phyloP scores from a whole-genome alignment of 2,113 vertebrate species.

The Holacanthus passer region DNA sequence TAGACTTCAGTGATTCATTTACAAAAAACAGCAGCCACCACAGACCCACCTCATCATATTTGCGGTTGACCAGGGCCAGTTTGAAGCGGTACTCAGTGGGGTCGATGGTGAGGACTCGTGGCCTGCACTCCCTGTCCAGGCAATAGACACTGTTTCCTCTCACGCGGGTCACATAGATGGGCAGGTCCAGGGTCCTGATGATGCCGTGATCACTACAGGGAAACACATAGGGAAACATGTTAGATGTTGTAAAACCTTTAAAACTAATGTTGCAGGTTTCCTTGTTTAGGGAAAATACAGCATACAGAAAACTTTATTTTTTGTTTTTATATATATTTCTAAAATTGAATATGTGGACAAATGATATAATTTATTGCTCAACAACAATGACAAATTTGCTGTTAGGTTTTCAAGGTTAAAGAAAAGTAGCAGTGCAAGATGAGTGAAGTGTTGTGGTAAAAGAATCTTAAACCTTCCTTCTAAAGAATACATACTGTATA shows the following conservation, averaged over 20 bases:
- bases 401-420: not conserved
- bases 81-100: conserved; percentile 98
- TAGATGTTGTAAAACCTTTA: not conserved
- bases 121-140: conserved; percentile 94
- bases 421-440: not conserved
- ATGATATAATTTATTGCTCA: too few species aligned
- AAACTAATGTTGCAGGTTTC: conserved; percentile 1
- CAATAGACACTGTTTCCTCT: conserved; percentile 97
- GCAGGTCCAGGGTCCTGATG: conserved; percentile 96
- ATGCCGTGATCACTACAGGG: conserved; percentile 89
- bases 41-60: conserved; percentile 92
- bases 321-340: too few species aligned
- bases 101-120: conserved; percentile 95
- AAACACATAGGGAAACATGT: not conserved
- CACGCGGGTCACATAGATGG: conserved; percentile 96
- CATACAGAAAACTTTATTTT: not conserved
- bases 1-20: too few species aligned
- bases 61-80: conserved; percentile 95
- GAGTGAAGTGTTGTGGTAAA: not conserved
- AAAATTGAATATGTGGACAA: not conserved
- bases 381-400: not conserved
- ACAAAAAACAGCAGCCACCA: not conserved
- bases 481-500: not conserved
- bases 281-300: not conserved
- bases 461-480: not conserved